phyloP scores from a whole-genome alignment of 2,113 vertebrate genomes.

The Vanacampus margaritifer region DNA sequence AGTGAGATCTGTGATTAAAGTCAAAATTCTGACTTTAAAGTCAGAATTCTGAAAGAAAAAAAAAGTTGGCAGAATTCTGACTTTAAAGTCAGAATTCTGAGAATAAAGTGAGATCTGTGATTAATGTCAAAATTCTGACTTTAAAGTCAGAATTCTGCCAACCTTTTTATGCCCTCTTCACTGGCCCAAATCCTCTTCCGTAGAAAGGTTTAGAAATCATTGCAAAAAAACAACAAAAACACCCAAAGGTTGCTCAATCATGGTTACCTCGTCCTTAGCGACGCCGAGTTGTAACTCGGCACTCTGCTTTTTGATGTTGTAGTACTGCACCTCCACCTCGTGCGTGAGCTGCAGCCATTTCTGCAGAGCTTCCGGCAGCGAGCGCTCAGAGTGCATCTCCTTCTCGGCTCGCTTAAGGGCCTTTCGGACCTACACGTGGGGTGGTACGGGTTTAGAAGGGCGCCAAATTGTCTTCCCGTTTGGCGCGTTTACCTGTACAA shows the following conservation, averaged over 20 bases:
- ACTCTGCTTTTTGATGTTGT: slow-evolving; percentile 97
- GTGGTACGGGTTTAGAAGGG: background rate
- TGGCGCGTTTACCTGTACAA: slow-evolving; percentile 84
- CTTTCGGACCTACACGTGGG: slow-evolving; percentile 83
- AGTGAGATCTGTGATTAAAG: too few species aligned
- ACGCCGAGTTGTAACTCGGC: slow-evolving; percentile 90
- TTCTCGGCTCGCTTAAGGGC: slow-evolving; percentile 97
- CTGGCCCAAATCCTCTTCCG: too few species aligned
- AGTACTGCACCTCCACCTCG: slow-evolving; percentile 97
- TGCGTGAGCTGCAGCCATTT: slow-evolving; percentile 98
- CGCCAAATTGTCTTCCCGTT: background rate
- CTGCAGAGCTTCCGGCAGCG: slow-evolving; percentile 92
- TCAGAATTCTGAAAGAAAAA: too few species aligned
- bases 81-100: too few species aligned
- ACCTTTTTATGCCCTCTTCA: too few species aligned
- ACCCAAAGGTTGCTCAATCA: background rate
- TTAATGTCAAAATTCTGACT: too few species aligned
- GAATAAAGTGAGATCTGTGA: too few species aligned
- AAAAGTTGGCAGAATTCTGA: too few species aligned
- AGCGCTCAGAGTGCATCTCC: slow-evolving; percentile 89
- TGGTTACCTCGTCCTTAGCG: slow-evolving; percentile 91
- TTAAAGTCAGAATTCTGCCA: too few species aligned
- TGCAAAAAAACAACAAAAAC: background rate
- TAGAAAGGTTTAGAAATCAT: background rate
- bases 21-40: too few species aligned